Percentiles rank a stretch among this genome's conserved stretches.
phyloP scores from a whole-genome alignment of 2,113 vertebrate genomes.

The Sterna hirundo region DNA sequence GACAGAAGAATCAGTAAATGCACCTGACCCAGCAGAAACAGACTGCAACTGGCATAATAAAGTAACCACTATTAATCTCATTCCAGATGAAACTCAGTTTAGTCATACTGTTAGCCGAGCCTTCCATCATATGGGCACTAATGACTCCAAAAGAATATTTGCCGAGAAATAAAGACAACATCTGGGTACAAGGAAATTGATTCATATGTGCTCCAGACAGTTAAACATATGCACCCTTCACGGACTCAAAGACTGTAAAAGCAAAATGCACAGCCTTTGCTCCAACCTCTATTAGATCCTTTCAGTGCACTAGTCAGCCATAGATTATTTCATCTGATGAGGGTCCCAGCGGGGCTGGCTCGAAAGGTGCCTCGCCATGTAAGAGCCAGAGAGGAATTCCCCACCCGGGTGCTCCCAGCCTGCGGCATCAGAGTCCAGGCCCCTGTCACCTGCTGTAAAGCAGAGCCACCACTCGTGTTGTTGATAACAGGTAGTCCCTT shows the following conservation, averaged over 20 bases:
- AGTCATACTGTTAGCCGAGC: background rate
- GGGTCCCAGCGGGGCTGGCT: background rate
- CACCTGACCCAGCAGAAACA: background rate
- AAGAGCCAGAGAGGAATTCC: background rate
- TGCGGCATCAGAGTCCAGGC: accelerated
- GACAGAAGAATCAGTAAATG: background rate
- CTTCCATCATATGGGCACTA: background rate
- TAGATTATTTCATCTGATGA: background rate
- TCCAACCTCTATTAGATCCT: background rate
- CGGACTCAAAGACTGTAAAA: background rate
- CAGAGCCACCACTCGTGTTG: background rate
- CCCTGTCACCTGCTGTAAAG: background rate
- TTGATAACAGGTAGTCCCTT: background rate
- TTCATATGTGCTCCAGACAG: background rate
- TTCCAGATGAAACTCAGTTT: background rate
- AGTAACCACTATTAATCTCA: background rate
- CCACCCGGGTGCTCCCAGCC: background rate
- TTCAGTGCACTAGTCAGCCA: background rate
- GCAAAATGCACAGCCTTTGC: background rate
- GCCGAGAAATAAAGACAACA: background rate
- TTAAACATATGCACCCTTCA: background rate
- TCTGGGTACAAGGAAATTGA: background rate
- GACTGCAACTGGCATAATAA: background rate
- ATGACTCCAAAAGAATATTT: background rate
- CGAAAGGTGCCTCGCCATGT: background rate